Conservation (phyloP, 2,888 invertebrate genomes). For the Hyposoter didymator region DNA sequence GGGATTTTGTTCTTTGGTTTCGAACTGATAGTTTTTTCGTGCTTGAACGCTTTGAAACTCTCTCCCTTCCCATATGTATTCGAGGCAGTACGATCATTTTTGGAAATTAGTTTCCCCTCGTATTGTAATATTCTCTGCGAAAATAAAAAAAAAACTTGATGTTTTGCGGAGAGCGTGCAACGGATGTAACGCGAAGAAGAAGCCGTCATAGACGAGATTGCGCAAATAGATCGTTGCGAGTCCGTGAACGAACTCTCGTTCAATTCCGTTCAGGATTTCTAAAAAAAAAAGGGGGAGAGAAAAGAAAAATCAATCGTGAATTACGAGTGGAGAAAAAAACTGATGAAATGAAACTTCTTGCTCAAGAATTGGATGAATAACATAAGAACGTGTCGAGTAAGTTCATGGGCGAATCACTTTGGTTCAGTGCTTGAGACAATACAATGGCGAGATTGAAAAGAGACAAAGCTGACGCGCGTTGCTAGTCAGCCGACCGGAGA, state of each 20-base stretch:
- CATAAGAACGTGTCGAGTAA: conserved; percentile 15
- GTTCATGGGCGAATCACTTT: conserved; percentile 18
- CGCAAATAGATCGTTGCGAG: conserved; percentile 28
- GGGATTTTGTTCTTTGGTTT: background rate
- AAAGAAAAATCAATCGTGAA: conserved; percentile 1
- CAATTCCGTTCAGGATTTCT: background rate
- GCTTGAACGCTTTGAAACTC: background rate
- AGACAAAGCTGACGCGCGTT: conserved; percentile 1
- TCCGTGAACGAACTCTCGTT: conserved; percentile 21
- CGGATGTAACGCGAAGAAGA: conserved; percentile 7
- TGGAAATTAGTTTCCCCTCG: background rate
- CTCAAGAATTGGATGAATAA: conserved; percentile 14
- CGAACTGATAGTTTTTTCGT: background rate
- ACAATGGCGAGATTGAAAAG: conserved; percentile 9
- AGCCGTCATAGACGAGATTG: conserved; percentile 33
- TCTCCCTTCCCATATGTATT: background rate
- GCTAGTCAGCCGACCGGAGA: conserved; percentile 41
- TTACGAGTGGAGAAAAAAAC: background rate
- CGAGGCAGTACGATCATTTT: background rate
- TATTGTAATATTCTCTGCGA: background rate
- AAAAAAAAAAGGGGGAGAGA: background rate
- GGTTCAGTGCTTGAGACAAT: conserved; percentile 14
- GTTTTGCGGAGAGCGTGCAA: background rate
- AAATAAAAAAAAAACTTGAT: background rate
- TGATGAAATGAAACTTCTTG: conserved; percentile 14